Evolutionary conservation across 2,797 vertebrate species (phyloP), one percentile per base, ranked within the genome.

Genomic region (Pangasius macronema): DNA sequence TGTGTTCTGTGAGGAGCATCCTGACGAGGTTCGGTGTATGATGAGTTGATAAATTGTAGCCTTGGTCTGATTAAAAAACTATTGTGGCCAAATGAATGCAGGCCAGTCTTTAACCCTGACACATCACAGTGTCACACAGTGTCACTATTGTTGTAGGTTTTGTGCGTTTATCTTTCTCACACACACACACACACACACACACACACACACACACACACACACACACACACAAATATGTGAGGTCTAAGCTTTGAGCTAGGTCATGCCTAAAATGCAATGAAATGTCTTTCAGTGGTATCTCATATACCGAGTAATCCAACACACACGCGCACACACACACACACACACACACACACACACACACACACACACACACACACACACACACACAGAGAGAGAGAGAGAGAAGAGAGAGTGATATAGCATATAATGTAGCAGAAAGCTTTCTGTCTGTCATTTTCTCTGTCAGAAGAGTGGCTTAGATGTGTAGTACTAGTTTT

Each of bases 391-490:
- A 42, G 46, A 30, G n/a, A 20, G 16, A 30, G 42, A 7, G 46
- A 6, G 72, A 14, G 72, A 16, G 49, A 20, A 14, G 18, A 8
- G 46, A 33, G 16, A 70, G 36, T 57, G 7, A 33, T 0, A 77
- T 7, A 9, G 13, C 6, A 53, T 49, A 72, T 59, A 86, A 59
- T 59, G 77, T 14, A 76, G 57, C 57, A 39, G 36, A 83, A 36
- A 75, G 53, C 4, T 33, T 49, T 76, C 14, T 59, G 36, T 30
- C 27, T 49, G n/a, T 73, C 67, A 63, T 86, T 86, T 81, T 57
- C 65, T 55, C 51, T 63, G 53, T 82, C 39, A 49, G 46, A 75
- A 75, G 57, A 75, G 20, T 61, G 80, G 39, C 57, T 83, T 83
- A 53, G 51, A 73, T 49, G 67, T 82, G 39, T n/a, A 86, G 65